A percentile compares a stretch with the other conserved stretches of the same genome.
phyloP scores from a whole-genome alignment of 2,888 invertebrate species.

The Ophion ventricosus region DNA sequence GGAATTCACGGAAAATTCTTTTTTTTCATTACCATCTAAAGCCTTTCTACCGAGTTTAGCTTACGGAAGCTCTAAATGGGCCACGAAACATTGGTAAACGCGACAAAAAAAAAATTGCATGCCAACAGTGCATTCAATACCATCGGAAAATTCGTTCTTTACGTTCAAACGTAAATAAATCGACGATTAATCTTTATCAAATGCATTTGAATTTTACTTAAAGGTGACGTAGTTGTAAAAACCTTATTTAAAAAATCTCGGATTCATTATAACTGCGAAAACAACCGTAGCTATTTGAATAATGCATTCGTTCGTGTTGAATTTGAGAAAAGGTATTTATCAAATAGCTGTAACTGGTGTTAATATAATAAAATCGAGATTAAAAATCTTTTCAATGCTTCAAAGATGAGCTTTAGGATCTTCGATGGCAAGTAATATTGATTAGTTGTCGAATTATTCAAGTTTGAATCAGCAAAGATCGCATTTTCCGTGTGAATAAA shows the following conservation, averaged over 20 bases:
- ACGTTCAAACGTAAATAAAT: not conserved
- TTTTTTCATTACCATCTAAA: no score
- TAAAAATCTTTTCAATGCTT: not conserved
- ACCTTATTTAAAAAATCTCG: not conserved
- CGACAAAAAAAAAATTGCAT: no score
- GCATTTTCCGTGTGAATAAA: not conserved
- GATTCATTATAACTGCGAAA: not conserved
- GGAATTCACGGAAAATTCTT: no score
- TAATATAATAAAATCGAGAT: no score
- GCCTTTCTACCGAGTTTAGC: no score
- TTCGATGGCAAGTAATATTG: not conserved
- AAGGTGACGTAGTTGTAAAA: not conserved
- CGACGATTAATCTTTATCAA: not conserved
- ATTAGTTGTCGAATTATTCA: not conserved
- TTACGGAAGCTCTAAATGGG: no score
- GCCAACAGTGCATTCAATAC: no score
- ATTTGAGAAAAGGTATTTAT: no score
- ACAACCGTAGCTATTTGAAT: not conserved
- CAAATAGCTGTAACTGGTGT: no score
- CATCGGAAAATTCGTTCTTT: not conserved
- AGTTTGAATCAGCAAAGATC: not conserved
- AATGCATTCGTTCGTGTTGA: no score
- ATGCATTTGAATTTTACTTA: not conserved
- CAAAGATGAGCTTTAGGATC: not conserved
- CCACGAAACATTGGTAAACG: no score